A percentile compares a stretch with the other conserved stretches of the same genome.
These are phyloP conservation scores for Trematomus loennbergii DNA, from an alignment of 2,113 vertebrate species.

Conservation along the genomic window DNA sequence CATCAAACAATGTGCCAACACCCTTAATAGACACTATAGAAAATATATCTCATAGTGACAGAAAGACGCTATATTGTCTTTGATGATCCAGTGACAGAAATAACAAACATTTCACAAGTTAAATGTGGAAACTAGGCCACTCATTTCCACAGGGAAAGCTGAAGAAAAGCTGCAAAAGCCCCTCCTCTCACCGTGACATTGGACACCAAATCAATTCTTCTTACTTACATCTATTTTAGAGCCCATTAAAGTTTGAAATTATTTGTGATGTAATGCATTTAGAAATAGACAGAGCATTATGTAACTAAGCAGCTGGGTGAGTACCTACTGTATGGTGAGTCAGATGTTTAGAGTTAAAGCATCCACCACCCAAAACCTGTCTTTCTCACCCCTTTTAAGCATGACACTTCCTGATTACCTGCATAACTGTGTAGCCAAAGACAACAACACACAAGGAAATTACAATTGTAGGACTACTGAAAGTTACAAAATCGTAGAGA, in stretches of 20 bases:
- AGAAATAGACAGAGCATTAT: background rate
- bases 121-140: constrained; percentile 66
- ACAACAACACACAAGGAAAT: background rate
- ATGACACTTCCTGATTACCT: background rate
- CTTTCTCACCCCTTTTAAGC: background rate
- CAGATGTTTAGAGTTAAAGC: background rate
- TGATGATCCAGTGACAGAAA: constrained; percentile 47
- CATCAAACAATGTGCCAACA: constrained; percentile 37
- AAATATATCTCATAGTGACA: background rate
- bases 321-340: background rate
- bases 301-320: constrained; percentile 42
- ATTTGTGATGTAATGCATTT: constrained; percentile 16
- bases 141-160: constrained; percentile 45
- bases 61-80: constrained; percentile 32
- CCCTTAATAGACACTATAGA: constrained; percentile 26
- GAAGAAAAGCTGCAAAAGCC: constrained; percentile 41
- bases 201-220: constrained; percentile 47
- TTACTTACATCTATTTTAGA: constrained; percentile 46
- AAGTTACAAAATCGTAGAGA: no score
- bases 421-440: background rate
- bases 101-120: constrained; percentile 61
- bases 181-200: constrained; percentile 28
- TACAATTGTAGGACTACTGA: background rate
- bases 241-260: constrained; percentile 14
- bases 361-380: background rate